These are phyloP conservation scores for Otolemur crassicaudatus DNA, from an alignment of 2,797 vertebrate genomes.

Conservation along the genomic window DNA sequence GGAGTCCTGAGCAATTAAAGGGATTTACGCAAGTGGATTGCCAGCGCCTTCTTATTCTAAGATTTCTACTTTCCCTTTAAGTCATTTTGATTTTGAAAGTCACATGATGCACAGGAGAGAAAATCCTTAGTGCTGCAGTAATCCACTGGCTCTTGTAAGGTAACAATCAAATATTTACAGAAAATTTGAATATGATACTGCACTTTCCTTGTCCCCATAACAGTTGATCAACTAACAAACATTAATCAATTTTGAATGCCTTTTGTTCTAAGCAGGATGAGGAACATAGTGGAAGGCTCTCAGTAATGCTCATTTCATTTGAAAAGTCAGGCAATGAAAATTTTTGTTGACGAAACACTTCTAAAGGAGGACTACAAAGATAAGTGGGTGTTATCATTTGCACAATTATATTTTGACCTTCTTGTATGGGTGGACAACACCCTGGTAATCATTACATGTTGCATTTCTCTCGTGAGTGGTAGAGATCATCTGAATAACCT, in stretches of 20 bases:
- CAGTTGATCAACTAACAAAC: conserved; percentile 3
- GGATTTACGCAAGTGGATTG: not conserved
- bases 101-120: not conserved
- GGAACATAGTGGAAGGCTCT: not conserved
- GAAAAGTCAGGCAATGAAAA: not conserved
- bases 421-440: not conserved
- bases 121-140: not conserved
- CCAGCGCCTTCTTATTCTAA: conserved; percentile 21
- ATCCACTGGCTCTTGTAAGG: not conserved
- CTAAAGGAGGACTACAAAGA: not conserved
- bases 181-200: not conserved
- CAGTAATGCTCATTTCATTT: not conserved
- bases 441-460: not conserved
- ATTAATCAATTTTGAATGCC: not conserved
- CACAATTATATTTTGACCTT: not conserved
- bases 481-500: not conserved
- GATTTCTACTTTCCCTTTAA: not conserved
- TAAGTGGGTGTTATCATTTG: not conserved
- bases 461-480: not conserved
- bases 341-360: not conserved
- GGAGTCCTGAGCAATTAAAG: not conserved
- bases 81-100: conserved; percentile 22
- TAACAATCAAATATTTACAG: not conserved
- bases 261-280: not conserved
- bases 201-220: not conserved